Percentiles rank a stretch among this genome's conserved stretches.
Conservation (phyloP, 2,113 vertebrate species). For the Sinocyclocheilus maitianheensis region DNA sequence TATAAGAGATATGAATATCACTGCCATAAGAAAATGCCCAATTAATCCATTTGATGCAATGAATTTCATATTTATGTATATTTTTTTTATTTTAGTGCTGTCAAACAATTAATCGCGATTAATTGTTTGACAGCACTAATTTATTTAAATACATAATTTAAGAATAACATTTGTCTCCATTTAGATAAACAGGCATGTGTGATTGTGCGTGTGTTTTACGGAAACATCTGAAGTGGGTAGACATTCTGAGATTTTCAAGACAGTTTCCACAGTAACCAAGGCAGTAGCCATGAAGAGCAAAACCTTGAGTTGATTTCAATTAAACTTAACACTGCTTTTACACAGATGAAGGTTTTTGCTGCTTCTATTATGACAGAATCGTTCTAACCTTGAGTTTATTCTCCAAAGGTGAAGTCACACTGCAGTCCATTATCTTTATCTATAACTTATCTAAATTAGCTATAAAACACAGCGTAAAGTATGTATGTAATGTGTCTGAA, state of each 20-base stretch:
- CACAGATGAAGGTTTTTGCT: background rate
- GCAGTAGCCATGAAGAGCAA: constrained; percentile 14
- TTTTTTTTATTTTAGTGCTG: too few species aligned
- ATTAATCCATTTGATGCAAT: too few species aligned
- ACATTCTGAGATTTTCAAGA: background rate
- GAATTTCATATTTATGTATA: too few species aligned
- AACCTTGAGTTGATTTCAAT: constrained; percentile 33
- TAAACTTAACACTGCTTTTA: background rate
- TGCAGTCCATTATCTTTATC: background rate
- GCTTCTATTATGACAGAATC: background rate
- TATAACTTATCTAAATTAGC: background rate
- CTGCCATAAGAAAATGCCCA: too few species aligned
- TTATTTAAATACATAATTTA: background rate
- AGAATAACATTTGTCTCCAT: background rate
- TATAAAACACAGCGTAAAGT: background rate
- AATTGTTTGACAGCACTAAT: too few species aligned
- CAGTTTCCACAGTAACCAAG: constrained; percentile 40
- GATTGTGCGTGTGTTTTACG: background rate
- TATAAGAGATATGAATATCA: too few species aligned
- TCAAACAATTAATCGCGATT: too few species aligned
- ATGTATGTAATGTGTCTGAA: background rate
- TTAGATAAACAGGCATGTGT: constrained; percentile 8
- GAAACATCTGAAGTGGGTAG: constrained; percentile 12
- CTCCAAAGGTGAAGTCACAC: background rate
- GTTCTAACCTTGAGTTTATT: constrained; percentile 5